A percentile compares a stretch with the other conserved stretches of the same genome.
Conservation (phyloP, 2,113 vertebrate genomes). For the Ciconia boyciana region DNA sequence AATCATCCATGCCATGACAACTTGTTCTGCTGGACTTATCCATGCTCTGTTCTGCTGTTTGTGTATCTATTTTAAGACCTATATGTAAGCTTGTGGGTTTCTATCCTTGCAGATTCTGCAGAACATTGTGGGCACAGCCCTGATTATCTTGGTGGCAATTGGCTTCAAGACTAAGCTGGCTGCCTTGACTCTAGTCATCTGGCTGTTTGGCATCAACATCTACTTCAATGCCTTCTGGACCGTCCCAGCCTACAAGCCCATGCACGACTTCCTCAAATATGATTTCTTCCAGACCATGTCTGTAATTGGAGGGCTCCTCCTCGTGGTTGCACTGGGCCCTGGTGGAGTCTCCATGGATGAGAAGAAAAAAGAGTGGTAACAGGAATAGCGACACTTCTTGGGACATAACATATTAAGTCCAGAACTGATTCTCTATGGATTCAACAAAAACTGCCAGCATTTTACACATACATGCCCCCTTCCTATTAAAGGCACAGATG, state of each 20-base stretch:
- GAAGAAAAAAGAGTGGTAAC: slow-evolving; percentile 98
- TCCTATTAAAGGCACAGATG: slow-evolving; percentile 73
- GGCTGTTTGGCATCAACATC: slow-evolving; percentile 95
- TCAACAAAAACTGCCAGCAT: slow-evolving; percentile 67
- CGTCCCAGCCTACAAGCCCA: slow-evolving; percentile 92
- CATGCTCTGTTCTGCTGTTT: not conserved
- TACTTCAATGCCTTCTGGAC: slow-evolving; percentile 99
- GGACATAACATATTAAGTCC: slow-evolving; percentile 37
- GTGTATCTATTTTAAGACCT: not conserved
- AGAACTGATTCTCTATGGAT: slow-evolving; percentile 64
- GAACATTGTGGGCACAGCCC: slow-evolving; percentile 94
- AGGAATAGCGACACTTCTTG: slow-evolving; percentile 34
- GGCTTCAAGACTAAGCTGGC: slow-evolving; percentile 98
- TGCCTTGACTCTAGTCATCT: slow-evolving; percentile 92
- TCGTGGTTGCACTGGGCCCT: slow-evolving; percentile 95
- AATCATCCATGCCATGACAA: not conserved
- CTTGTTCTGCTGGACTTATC: not conserved
- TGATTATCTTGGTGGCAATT: slow-evolving; percentile 94
- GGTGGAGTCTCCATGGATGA: slow-evolving; percentile 98
- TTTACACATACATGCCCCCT: slow-evolving; percentile 52
- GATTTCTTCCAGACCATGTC: slow-evolving; percentile 99
- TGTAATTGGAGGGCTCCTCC: slow-evolving; percentile 92
- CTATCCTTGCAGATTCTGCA: slow-evolving; percentile 83
- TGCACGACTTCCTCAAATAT: slow-evolving; percentile 99
- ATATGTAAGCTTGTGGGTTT: not conserved